Conservation (phyloP, 2,797 vertebrate species). For the Echeneis naucrates region DNA sequence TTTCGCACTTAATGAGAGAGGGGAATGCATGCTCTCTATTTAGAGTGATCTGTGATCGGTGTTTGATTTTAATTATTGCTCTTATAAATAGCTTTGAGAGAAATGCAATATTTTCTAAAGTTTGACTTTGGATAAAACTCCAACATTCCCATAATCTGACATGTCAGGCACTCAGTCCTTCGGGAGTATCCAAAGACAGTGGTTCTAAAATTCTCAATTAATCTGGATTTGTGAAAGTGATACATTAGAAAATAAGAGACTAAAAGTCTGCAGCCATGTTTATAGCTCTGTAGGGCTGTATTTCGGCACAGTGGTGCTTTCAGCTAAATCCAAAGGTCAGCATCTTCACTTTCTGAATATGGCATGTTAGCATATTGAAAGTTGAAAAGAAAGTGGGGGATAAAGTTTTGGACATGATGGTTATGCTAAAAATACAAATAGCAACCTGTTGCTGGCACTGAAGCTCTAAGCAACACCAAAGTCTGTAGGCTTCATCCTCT, state of each 20-base stretch:
- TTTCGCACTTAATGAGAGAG: conserved; percentile 26
- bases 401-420: not conserved
- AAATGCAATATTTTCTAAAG: not conserved
- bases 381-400: no score
- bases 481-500: not conserved
- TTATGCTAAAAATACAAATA: no score
- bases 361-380: not conserved
- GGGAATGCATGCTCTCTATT: conserved; percentile 16
- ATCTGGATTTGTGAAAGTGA: conserved; percentile 15
- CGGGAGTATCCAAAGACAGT: no score
- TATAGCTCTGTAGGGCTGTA: not conserved
- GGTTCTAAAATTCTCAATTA: not conserved
- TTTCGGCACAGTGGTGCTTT: not conserved
- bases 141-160: not conserved
- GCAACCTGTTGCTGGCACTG: not conserved
- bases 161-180: conserved; percentile 5
- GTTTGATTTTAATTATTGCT: conserved; percentile 7
- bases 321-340: not conserved
- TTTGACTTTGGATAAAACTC: not conserved
- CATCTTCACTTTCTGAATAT: not conserved
- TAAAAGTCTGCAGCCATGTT: not conserved
- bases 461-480: not conserved
- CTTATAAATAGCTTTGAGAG: not conserved
- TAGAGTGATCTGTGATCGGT: conserved; percentile 5
- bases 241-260: conserved; percentile 8